Percentiles rank a stretch among this genome's conserved stretches.
phyloP scores from a whole-genome alignment of 2,113 vertebrate genomes.

The Coptodon rendalli region DNA sequence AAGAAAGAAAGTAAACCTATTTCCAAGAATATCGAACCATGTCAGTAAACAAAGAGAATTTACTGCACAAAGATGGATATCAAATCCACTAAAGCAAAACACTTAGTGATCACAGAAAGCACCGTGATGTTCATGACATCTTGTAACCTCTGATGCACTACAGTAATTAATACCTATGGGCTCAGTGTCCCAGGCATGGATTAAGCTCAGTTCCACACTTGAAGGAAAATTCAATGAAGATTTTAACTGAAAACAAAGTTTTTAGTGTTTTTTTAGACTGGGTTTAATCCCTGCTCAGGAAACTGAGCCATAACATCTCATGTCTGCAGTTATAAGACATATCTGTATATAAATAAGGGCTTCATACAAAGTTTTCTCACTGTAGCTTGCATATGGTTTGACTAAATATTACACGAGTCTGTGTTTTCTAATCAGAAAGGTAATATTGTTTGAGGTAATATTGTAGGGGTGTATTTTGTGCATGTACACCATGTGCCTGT shows the following conservation, averaged over 20 bases:
- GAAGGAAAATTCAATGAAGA: not conserved
- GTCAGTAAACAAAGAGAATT: not conserved
- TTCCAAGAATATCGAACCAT: not conserved
- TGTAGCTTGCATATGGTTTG: not conserved
- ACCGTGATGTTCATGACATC: not conserved
- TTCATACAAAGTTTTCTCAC: not conserved
- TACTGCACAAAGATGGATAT: not conserved
- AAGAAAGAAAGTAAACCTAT: not conserved
- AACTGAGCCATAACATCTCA: not conserved
- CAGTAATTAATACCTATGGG: not conserved
- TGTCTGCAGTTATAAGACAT: not conserved
- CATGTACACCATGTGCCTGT: not conserved
- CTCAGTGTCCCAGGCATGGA: not conserved
- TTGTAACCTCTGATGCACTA: not conserved
- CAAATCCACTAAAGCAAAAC: not conserved
- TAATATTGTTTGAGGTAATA: slow-evolving; percentile 40
- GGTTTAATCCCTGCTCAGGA: not conserved
- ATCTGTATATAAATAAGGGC: not conserved
- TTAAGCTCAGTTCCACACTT: not conserved
- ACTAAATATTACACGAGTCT: not conserved
- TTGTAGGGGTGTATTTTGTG: not conserved
- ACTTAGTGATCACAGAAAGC: not conserved
- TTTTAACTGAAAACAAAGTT: not conserved
- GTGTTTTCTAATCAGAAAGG: not conserved
- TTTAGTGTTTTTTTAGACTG: not conserved